phyloP scores from a whole-genome alignment of 2,797 vertebrate species.

The Champsocephalus esox region DNA sequence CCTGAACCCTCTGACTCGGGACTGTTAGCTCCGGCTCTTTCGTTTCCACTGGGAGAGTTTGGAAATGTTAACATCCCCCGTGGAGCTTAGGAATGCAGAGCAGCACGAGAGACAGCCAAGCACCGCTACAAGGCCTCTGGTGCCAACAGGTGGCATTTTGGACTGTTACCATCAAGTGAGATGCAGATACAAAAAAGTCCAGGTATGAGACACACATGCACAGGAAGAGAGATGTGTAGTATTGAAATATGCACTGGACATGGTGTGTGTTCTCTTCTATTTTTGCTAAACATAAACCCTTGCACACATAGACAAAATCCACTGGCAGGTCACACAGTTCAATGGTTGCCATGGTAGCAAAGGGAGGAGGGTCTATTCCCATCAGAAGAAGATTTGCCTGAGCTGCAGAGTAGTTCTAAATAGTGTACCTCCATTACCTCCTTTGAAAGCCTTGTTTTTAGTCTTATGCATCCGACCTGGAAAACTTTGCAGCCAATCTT shows the following conservation, averaged over 20 bases:
- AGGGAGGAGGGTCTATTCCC: constrained; percentile 44
- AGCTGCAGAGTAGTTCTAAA: constrained; percentile 44
- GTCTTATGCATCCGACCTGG: too few species aligned
- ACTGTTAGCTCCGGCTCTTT: constrained; percentile 32
- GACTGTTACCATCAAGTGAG: neutral
- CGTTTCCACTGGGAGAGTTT: constrained; percentile 44
- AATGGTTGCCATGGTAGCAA: constrained; percentile 62
- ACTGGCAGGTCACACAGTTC: constrained; percentile 55
- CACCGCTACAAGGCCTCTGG: constrained; percentile 40
- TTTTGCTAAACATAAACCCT: constrained; percentile 41
- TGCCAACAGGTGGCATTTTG: constrained; percentile 47
- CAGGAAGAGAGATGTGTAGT: neutral
- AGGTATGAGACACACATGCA: constrained; percentile 22
- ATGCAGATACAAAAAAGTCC: constrained; percentile 2
- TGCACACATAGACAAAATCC: constrained; percentile 26
- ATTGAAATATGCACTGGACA: constrained; percentile 31
- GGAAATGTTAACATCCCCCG: constrained; percentile 65
- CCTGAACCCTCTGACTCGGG: constrained; percentile 39
- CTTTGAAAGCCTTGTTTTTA: too few species aligned
- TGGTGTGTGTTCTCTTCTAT: constrained; percentile 20
- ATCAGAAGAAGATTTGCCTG: constrained; percentile 50
- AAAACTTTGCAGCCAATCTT: too few species aligned
- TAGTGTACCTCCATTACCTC: constrained; percentile 17
- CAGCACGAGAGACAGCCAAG: constrained; percentile 31
- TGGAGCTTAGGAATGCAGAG: constrained; percentile 50